Evolutionary conservation across 1,140 invertebrate species (phyloP).

Genomic region (Pseudomyrmex concolor): DNA sequence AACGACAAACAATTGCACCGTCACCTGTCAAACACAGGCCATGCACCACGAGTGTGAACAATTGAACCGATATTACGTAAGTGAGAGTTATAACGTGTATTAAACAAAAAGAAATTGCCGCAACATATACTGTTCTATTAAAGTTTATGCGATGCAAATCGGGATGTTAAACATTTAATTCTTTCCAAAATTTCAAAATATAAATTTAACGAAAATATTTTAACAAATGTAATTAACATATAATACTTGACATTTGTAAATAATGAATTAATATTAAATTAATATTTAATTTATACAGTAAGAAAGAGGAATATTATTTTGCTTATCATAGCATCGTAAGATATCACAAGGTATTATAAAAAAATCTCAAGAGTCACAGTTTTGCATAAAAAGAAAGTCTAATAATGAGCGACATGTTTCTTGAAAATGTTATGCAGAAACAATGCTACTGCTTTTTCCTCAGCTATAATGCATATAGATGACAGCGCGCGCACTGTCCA

Average conservation of each 20-base stretch:
- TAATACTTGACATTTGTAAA: background rate
- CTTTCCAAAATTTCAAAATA: background rate
- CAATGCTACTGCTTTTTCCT: background rate
- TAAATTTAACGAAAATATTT: background rate
- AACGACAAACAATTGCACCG: slow-evolving; percentile 62
- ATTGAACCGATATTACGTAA: slow-evolving; percentile 40
- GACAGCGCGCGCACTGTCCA: slow-evolving; percentile 7
- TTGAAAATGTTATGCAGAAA: slow-evolving; percentile 6
- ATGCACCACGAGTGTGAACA: slow-evolving; percentile 31
- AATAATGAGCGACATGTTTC: background rate
- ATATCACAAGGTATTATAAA: background rate
- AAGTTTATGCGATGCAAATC: background rate
- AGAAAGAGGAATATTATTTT: too few species aligned
- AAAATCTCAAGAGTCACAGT: background rate
- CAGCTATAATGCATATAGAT: slow-evolving; percentile 6
- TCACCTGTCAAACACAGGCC: slow-evolving; percentile 64
- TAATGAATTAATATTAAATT: background rate
- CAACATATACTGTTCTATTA: background rate
- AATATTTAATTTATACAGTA: background rate
- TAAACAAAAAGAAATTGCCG: slow-evolving; percentile 36
- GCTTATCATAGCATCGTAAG: background rate
- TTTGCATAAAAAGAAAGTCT: background rate
- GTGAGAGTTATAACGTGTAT: slow-evolving; percentile 35
- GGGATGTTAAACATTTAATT: background rate
- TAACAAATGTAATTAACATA: background rate